These are phyloP conservation scores for Proales similis DNA, from an alignment of 1,140 invertebrate genomes.

Conservation along the genomic window DNA sequence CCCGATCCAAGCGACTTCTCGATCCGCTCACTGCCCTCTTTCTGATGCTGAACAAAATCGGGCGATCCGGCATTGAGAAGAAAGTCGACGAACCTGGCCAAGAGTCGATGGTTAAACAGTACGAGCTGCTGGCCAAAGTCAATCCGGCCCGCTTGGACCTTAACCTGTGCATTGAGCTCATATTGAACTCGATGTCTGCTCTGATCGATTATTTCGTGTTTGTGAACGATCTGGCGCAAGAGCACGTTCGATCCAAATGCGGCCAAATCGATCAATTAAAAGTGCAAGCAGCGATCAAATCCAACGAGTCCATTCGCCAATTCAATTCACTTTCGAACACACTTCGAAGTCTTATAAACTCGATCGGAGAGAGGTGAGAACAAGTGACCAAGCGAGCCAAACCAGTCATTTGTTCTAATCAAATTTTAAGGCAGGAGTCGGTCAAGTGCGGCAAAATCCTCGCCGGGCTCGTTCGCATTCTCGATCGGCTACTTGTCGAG, in stretches of 20 bases:
- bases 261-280: not conserved
- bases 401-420: too few species aligned
- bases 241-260: not conserved
- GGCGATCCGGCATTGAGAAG: not conserved
- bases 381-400: too few species aligned
- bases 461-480: slow-evolving; percentile 5
- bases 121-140: not conserved
- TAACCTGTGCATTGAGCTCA: not conserved
- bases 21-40: slow-evolving; percentile 18
- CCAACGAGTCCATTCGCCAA: slow-evolving; percentile 8
- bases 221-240: not conserved
- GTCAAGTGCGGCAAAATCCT: too few species aligned
- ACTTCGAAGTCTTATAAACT: slow-evolving; percentile 9
- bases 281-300: slow-evolving; percentile 19
- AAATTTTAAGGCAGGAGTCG: too few species aligned
- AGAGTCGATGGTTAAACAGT: not conserved
- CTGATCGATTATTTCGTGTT: too few species aligned
- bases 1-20: slow-evolving; percentile 1
- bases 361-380: not conserved
- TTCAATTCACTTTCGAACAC: slow-evolving; percentile 28
- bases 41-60: slow-evolving; percentile 11
- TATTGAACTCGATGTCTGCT: not conserved
- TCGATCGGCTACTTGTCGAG: slow-evolving; percentile 10
- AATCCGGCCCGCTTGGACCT: not conserved
- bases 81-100: not conserved